phyloP scores from a whole-genome alignment of 2,797 vertebrate species.

The Caiman crocodilus region DNA sequence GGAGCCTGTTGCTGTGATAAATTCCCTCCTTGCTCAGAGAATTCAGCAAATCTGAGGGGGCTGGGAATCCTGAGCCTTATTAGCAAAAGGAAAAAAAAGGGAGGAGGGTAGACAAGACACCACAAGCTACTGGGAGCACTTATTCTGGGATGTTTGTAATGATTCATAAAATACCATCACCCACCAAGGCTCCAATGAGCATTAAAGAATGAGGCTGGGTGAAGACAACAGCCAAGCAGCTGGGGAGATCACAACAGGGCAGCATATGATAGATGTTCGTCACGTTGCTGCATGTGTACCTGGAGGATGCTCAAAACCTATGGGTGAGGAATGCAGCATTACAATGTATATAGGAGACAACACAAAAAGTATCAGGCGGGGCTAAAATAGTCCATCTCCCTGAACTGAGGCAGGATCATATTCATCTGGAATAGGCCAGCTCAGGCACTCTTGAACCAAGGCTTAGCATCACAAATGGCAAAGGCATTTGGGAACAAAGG shows the following conservation, averaged over 20 bases:
- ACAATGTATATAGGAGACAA: not conserved
- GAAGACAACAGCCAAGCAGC: not conserved
- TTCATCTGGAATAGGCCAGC: not conserved
- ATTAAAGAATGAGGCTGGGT: not conserved
- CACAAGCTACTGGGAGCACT: not conserved
- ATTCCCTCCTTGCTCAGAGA: not conserved
- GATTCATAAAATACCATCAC: not conserved
- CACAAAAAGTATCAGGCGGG: accelerated
- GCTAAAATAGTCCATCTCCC: not conserved
- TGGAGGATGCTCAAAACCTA: no score
- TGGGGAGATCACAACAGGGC: not conserved
- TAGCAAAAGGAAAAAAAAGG: not conserved
- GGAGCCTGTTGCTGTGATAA: not conserved
- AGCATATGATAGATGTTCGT: accelerated
- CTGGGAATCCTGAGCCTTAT: conserved; percentile 17
- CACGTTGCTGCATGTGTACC: accelerated
- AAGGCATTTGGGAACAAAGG: not conserved
- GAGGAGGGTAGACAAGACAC: not conserved
- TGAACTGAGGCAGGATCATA: not conserved
- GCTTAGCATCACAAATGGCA: accelerated
- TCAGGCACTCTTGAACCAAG: not conserved
- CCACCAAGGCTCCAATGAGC: not conserved
- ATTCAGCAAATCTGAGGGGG: not conserved
- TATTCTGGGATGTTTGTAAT: not conserved
- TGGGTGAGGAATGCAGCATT: not conserved